Evolutionary conservation across 2,113 vertebrate genomes (phyloP).

Genomic region (Cyprinodon brontotheroides): DNA sequence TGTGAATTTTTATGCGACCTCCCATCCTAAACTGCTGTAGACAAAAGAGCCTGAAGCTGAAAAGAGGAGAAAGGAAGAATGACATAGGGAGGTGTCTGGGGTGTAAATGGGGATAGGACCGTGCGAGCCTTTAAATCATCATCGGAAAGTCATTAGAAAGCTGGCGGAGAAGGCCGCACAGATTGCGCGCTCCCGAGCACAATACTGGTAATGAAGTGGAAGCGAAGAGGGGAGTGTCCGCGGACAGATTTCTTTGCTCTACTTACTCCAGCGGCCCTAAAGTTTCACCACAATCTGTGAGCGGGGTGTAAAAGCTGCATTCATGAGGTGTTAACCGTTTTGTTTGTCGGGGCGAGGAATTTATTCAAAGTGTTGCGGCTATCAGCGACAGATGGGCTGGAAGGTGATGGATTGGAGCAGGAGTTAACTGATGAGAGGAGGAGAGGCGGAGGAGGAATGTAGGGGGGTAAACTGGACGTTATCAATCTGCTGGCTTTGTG

Average conservation of each 20-base stretch:
- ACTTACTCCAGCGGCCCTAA: conserved; percentile 65
- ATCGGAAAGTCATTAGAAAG: conserved; percentile 87
- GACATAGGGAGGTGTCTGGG: conserved; percentile 65
- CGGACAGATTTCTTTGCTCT: conserved; percentile 74
- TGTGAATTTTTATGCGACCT: conserved; percentile 63
- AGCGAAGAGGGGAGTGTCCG: conserved; percentile 74
- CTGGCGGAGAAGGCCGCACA: conserved; percentile 79
- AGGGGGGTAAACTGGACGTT: conserved; percentile 61
- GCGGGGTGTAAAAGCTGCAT: conserved; percentile 75
- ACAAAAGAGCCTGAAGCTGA: conserved; percentile 75
- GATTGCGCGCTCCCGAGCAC: conserved; percentile 78
- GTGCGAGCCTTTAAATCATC: conserved; percentile 78
- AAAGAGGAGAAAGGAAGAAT: conserved; percentile 68
- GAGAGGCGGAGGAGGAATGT: conserved; percentile 32
- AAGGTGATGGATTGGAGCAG: conserved; percentile 66
- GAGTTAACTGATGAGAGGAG: conserved; percentile 63
- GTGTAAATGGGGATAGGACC: conserved; percentile 10
- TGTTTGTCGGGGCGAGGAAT: conserved; percentile 73
- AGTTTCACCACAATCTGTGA: conserved; percentile 68
- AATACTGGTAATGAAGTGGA: conserved; percentile 81
- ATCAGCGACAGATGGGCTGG: conserved; percentile 74
- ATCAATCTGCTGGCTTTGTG: conserved; percentile 59
- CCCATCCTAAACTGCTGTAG: conserved; percentile 43
- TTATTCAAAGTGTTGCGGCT: conserved; percentile 79
- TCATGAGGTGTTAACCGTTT: conserved; percentile 83